Evolutionary conservation across 1,140 invertebrate species (phyloP).

Genomic region (Lepidurus arcticus): DNA sequence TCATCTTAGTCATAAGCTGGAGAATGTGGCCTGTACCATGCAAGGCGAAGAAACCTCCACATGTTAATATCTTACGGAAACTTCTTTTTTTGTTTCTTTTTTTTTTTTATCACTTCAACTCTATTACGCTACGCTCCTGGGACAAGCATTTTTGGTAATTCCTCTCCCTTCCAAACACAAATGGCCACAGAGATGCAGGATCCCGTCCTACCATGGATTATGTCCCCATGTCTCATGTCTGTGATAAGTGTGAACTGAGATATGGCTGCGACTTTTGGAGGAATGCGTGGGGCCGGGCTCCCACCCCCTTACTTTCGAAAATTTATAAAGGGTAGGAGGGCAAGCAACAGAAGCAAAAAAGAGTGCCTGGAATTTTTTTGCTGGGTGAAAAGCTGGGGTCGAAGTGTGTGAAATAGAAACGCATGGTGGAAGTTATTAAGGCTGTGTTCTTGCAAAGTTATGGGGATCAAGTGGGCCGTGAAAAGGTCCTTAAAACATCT

Average conservation of each 20-base stretch:
- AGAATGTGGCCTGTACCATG: constrained; percentile 81
- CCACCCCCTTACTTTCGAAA: neutral
- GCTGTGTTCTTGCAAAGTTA: neutral
- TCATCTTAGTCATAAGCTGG: constrained; percentile 79
- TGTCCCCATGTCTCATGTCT: constrained; percentile 13
- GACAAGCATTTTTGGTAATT: constrained; percentile 1
- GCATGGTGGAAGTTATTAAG: neutral
- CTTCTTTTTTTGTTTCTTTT: neutral
- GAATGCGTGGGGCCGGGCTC: neutral
- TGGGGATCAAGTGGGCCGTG: neutral
- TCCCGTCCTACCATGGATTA: constrained; percentile 21
- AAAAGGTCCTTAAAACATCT: neutral
- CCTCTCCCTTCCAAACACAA: constrained; percentile 6
- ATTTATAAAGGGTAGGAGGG: neutral
- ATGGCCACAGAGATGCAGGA: constrained; percentile 18
- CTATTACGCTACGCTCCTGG: constrained; percentile 3
- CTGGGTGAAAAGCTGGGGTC: neutral
- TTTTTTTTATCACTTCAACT: neutral
- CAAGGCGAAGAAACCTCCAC: constrained; percentile 53
- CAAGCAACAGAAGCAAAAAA: neutral
- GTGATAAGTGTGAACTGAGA: constrained; percentile 19
- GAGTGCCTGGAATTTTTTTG: neutral
- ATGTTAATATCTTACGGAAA: constrained; percentile 27
- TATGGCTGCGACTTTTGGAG: neutral
- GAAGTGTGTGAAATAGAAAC: neutral